Evolutionary conservation across 2,797 vertebrate species (phyloP).

Genomic region (Novumbra hubbsi): DNA sequence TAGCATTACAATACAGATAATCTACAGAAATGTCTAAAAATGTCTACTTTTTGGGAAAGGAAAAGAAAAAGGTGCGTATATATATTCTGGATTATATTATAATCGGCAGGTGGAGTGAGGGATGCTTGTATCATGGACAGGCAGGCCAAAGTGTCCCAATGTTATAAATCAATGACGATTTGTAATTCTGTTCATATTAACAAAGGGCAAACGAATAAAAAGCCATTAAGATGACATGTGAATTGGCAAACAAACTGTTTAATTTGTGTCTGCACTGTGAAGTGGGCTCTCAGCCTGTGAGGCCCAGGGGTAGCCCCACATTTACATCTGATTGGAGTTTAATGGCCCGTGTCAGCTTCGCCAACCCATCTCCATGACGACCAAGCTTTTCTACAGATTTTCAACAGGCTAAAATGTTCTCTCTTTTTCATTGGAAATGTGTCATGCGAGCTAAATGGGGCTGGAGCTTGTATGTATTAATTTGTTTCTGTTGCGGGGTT

Average conservation of each 20-base stretch:
- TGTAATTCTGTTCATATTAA: slow-evolving; percentile 85
- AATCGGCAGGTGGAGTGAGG: slow-evolving; percentile 38
- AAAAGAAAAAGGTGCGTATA: no score
- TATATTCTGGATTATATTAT: no score
- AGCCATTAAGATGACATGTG: slow-evolving; percentile 89
- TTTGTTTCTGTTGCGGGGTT: slow-evolving; percentile 89
- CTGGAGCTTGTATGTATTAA: slow-evolving; percentile 89
- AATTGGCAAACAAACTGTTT: slow-evolving; percentile 94
- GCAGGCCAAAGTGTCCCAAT: slow-evolving; percentile 77
- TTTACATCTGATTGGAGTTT: slow-evolving; percentile 95
- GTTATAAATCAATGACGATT: slow-evolving; percentile 87
- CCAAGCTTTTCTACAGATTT: slow-evolving; percentile 91
- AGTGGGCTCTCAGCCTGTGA: slow-evolving; percentile 67
- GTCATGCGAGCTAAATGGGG: slow-evolving; percentile 82
- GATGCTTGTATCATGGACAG: slow-evolving; percentile 47
- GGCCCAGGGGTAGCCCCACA: slow-evolving; percentile 74
- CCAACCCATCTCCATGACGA: slow-evolving; percentile 79
- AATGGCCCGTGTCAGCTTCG: slow-evolving; percentile 82
- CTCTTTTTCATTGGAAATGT: slow-evolving; percentile 84
- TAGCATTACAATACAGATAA: slow-evolving; percentile 38
- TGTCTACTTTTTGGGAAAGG: no score
- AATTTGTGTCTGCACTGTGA: slow-evolving; percentile 80
- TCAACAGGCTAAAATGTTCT: slow-evolving; percentile 85
- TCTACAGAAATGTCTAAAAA: slow-evolving; percentile 25
- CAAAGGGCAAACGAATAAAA: slow-evolving; percentile 84